phyloP scores from a whole-genome alignment of 92 coral and sea anemone species.

The Diadumene lineata region DNA sequence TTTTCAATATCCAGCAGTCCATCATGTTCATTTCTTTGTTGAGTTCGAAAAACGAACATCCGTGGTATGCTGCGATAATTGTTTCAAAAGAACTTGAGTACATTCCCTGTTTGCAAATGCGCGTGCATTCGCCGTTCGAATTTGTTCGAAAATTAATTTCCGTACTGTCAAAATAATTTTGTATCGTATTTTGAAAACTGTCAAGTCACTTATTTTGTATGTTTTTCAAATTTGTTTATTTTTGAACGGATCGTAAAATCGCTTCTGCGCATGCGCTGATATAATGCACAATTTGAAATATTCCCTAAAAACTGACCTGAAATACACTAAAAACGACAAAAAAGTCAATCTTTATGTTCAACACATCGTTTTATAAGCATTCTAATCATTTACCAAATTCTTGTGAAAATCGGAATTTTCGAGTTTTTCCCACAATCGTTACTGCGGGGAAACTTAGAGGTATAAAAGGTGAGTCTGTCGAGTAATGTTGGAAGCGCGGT shows the following conservation, averaged over 20 bases:
- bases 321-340: neutral
- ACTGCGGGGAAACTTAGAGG: neutral
- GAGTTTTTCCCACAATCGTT: conserved; percentile 16
- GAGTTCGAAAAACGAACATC: no score
- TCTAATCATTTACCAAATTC: no score
- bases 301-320: neutral
- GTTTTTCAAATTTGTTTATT: no score
- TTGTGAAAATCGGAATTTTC: neutral
- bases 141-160: no score
- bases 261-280: conserved; percentile 8
- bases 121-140: no score
- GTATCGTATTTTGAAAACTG: no score
- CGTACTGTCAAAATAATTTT: no score
- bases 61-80: no score
- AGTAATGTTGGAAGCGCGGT: conserved; percentile 26
- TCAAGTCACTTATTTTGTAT: no score
- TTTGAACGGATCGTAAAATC: neutral
- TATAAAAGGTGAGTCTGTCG: neutral
- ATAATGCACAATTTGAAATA: neutral
- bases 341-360: neutral
- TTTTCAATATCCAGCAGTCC: conserved; percentile 11
- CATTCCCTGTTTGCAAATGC: no score
- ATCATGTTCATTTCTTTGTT: no score
- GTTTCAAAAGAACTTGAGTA: no score
- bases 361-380: neutral